Percentiles rank a stretch among this genome's conserved stretches.
phyloP scores from a whole-genome alignment of 2,888 invertebrate species.

The Cremastinae sp. region DNA sequence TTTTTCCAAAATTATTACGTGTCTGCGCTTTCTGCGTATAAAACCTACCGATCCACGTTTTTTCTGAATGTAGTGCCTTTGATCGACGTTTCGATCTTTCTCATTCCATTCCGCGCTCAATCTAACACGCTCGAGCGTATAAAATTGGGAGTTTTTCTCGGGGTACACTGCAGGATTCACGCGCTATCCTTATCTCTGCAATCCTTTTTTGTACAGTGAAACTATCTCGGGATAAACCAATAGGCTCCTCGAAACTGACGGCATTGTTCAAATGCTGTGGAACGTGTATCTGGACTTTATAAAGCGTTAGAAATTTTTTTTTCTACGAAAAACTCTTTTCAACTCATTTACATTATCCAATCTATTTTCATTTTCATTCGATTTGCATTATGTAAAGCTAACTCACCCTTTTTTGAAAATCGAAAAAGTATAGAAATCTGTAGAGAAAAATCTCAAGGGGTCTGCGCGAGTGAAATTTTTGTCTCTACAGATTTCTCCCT shows the following conservation, averaged over 20 bases:
- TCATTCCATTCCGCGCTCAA: constrained; percentile 8
- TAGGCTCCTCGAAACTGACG: constrained; percentile 3
- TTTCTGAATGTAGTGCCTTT: constrained; percentile 39
- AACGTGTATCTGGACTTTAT: no score
- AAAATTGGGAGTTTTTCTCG: constrained; percentile 54
- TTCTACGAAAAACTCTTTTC: no score
- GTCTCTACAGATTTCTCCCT: no score
- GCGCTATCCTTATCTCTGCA: constrained; percentile 43
- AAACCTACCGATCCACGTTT: constrained; percentile 46
- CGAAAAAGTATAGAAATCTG: no score
- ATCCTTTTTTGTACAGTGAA: constrained; percentile 23
- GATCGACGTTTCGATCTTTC: constrained; percentile 19
- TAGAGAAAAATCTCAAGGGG: no score
- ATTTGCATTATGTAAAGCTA: no score
- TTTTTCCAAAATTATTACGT: constrained; percentile 55
- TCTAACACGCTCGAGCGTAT: constrained; percentile 41
- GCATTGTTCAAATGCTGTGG: no score
- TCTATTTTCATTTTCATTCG: no score
- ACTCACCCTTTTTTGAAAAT: no score
- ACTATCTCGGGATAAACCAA: constrained; percentile 17
- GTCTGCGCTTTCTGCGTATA: constrained; percentile 39
- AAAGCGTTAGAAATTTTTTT: no score
- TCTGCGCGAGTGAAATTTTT: no score
- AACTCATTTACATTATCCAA: no score
- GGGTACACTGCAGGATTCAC: constrained; percentile 42